Conservation (phyloP, 2,888 invertebrate genomes). For the Prosopocoilus inquinatus region DNA sequence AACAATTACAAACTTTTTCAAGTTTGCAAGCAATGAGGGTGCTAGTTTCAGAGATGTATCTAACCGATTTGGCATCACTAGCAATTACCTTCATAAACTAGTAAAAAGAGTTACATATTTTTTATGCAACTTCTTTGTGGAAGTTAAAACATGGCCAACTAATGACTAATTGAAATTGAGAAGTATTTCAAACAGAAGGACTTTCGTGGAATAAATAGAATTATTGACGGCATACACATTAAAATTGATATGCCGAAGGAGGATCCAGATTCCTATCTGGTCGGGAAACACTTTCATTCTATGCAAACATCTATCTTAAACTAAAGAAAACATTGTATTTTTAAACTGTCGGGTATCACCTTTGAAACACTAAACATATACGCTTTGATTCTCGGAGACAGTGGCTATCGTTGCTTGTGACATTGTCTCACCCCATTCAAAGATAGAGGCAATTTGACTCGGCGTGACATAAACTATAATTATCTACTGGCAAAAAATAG, state of each 20-base stretch:
- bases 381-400: constrained; percentile 19
- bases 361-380: constrained; percentile 6
- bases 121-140: neutral
- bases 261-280: constrained; percentile 22
- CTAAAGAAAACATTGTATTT: neutral
- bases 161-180: constrained; percentile 18
- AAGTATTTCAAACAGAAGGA: constrained; percentile 19
- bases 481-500: constrained; percentile 8
- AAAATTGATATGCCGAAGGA: constrained; percentile 19
- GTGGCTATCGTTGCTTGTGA: constrained; percentile 14
- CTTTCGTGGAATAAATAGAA: constrained; percentile 11
- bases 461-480: constrained; percentile 15
- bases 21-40: constrained; percentile 24
- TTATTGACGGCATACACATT: constrained; percentile 21
- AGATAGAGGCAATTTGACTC: constrained; percentile 19
- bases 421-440: constrained; percentile 17
- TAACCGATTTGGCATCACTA: constrained; percentile 25
- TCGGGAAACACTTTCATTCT: constrained; percentile 15
- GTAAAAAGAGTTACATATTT: neutral
- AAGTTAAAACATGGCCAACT: constrained; percentile 15
- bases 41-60: constrained; percentile 25
- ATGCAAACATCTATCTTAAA: neutral
- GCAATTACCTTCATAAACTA: constrained; percentile 22
- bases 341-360: neutral
- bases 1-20: constrained; percentile 23